Base-by-base conservation (phyloP, 2,888 invertebrate genomes). In the Thecophora atra region DNA sequence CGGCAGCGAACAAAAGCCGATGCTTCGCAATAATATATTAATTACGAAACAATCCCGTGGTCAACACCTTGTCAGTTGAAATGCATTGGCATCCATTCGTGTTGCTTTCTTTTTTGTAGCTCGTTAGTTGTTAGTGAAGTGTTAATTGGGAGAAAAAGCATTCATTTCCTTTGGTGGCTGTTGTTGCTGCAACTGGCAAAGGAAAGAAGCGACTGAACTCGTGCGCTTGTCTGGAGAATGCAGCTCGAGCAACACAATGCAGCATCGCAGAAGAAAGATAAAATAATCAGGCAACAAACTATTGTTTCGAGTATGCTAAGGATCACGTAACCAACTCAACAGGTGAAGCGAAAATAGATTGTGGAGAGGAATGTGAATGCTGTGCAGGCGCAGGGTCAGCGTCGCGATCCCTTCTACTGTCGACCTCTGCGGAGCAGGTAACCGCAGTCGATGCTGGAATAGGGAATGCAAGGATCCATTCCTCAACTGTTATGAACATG, bases 1-100 rank as follows among this genome's bases (percentile, higher is more conserved):
- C 21, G 54, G 30, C 37, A n/a, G 8, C 15, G 30, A 19, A 7
- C n/a, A 28, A 52, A 44, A 4, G 47, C 11, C 13, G 17, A 60
- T 26, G 58, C 62, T 81, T 81, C 72, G 77, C 82, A 80, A 77
- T 78, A 77, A 77, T 70, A 71, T 79, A 78, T 77, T 82, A 81
- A 81, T 81, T 81, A 76, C 72, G 65, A 76, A 81, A 81, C 76
- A 82, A 78, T 76, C 74, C 79, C 79, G 54, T 56, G 66, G 47
- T 75, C 74, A 73, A 67, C 72, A 73, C 72, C 74, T 74, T 74
- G 51, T 60, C 68, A 63, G 26, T 24, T 47, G 6, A 47, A 60
- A 51, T 51, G 26, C 51, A 30, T 11, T 28, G 11, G 28, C 63
- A 42, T 28, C 37, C 70, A 70, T 52, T 70, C n/a, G 62, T 51